These are phyloP conservation scores for Probosciger aterrimus DNA, from an alignment of 2,113 vertebrate species.

Conservation along the genomic window DNA sequence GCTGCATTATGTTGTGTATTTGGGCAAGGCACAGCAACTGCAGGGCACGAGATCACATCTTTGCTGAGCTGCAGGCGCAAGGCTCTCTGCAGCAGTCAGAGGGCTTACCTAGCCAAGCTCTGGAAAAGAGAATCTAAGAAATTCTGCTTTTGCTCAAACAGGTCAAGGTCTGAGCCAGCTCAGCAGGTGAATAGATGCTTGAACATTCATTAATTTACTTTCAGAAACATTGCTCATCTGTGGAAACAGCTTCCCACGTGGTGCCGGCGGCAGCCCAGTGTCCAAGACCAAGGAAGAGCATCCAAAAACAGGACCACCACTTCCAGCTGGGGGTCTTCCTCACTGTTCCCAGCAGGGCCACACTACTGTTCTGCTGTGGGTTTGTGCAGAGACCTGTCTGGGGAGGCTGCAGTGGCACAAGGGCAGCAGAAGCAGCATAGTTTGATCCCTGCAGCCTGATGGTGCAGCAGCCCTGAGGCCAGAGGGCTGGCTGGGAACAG, in stretches of 20 bases:
- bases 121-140: not conserved
- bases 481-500: accelerated
- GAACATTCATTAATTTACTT: not conserved
- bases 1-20: not conserved
- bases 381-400: not conserved
- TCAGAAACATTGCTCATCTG: accelerated
- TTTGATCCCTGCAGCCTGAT: not conserved
- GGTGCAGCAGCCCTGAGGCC: accelerated
- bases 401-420: accelerated
- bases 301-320: accelerated
- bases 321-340: no score
- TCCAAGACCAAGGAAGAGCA: not conserved
- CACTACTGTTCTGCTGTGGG: accelerated
- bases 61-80: not conserved
- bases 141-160: not conserved
- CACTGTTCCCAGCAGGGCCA: not conserved
- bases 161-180: not conserved
- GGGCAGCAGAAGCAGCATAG: accelerated
- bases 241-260: not conserved
- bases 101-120: not conserved
- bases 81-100: not conserved
- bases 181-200: not conserved
- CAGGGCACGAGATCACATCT: not conserved
- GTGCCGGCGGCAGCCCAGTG: accelerated
- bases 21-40: not conserved